Percentiles rank a stretch among this genome's conserved stretches.
phyloP scores from a whole-genome alignment of 2,888 invertebrate genomes.

The Gymnoscelis rufifasciata region DNA sequence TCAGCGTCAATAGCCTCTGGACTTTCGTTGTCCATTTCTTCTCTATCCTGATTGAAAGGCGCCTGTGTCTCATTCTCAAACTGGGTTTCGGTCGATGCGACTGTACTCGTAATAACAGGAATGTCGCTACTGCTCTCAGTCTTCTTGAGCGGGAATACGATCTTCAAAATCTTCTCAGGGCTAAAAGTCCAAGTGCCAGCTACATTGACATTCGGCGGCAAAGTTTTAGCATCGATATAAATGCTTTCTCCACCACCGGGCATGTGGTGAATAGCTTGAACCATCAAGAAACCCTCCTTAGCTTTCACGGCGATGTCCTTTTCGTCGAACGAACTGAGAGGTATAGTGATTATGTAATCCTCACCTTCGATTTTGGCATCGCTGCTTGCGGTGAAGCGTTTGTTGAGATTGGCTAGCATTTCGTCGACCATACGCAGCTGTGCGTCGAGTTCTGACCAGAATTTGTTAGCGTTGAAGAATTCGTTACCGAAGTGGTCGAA shows the following conservation, averaged over 20 bases:
- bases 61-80: conserved; percentile 26
- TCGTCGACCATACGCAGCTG: conserved; percentile 50
- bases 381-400: conserved; percentile 36
- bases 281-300: conserved; percentile 52
- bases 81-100: conserved; percentile 12
- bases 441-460: conserved; percentile 48
- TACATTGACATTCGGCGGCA: conserved; percentile 47
- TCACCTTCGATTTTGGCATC: conserved; percentile 43
- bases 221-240: conserved; percentile 48
- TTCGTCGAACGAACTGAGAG: conserved; percentile 49
- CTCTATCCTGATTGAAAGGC: conserved; percentile 36
- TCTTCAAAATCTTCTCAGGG: conserved; percentile 40
- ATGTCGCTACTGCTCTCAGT: no score
- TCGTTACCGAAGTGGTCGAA: conserved; percentile 33
- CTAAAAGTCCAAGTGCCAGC: conserved; percentile 56
- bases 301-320: conserved; percentile 64
- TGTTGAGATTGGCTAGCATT: conserved; percentile 42
- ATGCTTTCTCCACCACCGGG: conserved; percentile 31
- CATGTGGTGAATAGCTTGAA: conserved; percentile 50
- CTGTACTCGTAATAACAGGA: conserved; percentile 3
- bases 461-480: conserved; percentile 51
- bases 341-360: conserved; percentile 51
- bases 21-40: conserved; percentile 41
- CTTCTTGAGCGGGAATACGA: conserved; percentile 49
- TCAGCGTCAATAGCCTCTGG: conserved; percentile 40